phyloP scores from a whole-genome alignment of 2,888 invertebrate genomes.

The Rhingia campestris region DNA sequence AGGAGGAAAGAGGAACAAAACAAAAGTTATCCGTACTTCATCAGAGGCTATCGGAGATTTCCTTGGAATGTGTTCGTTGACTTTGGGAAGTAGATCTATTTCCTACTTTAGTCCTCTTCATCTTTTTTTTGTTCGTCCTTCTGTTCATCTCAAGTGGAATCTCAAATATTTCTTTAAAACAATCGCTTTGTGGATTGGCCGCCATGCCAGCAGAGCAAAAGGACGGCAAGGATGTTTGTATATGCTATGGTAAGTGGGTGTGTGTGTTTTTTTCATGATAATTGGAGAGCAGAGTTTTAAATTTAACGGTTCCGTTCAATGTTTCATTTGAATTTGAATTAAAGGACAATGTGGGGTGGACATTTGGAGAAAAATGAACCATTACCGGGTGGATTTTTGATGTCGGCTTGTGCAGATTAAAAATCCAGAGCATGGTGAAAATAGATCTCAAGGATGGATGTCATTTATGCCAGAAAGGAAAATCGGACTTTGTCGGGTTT shows the following conservation, averaged over 20 bases:
- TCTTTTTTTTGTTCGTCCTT: background rate
- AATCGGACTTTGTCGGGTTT: too few relatives aligned
- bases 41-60: slow-evolving; percentile 47
- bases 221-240: slow-evolving; percentile 6
- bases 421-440: too few relatives aligned
- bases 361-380: too few relatives aligned
- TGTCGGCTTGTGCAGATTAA: too few relatives aligned
- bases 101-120: slow-evolving; percentile 2
- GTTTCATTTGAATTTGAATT: slow-evolving; percentile 25
- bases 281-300: slow-evolving; percentile 16
- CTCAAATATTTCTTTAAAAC: slow-evolving; percentile 45
- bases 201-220: background rate
- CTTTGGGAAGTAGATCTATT: slow-evolving; percentile 43
- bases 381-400: too few relatives aligned
- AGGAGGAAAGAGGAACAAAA: slow-evolving; percentile 5
- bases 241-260: background rate
- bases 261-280: background rate
- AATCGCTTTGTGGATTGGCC: slow-evolving; percentile 25
- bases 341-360: background rate
- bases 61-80: slow-evolving; percentile 38
- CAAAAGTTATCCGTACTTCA: slow-evolving; percentile 46
- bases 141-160: slow-evolving; percentile 44
- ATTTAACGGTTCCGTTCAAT: background rate
- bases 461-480: too few relatives aligned
- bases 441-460: too few relatives aligned